Percentiles rank a stretch among this genome's conserved stretches.
Evolutionary conservation across 2,797 vertebrate genomes (phyloP).

Genomic region (Eospalax fontanierii): DNA sequence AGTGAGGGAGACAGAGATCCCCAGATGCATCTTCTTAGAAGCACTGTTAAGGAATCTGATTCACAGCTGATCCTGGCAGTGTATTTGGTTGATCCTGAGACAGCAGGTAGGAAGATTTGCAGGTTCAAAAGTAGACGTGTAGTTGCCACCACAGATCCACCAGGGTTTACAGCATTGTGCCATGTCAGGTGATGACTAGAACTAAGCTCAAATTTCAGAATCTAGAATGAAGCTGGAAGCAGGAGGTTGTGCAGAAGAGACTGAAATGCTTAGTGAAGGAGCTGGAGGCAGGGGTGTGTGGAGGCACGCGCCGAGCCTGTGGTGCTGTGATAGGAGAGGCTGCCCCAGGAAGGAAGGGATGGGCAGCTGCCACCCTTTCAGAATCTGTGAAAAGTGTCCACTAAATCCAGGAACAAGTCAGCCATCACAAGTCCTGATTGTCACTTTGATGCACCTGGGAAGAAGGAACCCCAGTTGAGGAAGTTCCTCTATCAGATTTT

Average conservation of each 20-base stretch:
- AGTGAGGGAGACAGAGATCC: not conserved
- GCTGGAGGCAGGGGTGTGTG: too few species aligned
- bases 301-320: too few species aligned
- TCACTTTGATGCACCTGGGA: too few species aligned
- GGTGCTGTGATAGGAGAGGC: not conserved
- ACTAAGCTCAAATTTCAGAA: not conserved
- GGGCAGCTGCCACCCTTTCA: too few species aligned
- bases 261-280: not conserved
- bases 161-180: not conserved
- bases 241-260: not conserved
- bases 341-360: not conserved
- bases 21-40: not conserved
- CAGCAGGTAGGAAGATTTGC: not conserved
- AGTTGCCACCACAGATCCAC: not conserved
- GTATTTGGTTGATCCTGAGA: not conserved
- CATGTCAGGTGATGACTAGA: not conserved
- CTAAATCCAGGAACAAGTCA: not conserved
- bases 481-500: too few species aligned
- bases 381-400: not conserved
- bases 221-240: not conserved
- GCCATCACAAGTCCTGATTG: too few species aligned
- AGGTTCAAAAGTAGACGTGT: not conserved
- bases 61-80: too few species aligned
- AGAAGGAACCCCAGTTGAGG: too few species aligned
- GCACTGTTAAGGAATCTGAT: not conserved